These are phyloP conservation scores for Bos taurus DNA, from an alignment of 2,113 vertebrate genomes.

Conservation along the genomic window ARS-UCD2.0 NC_037354.1:42313001-42313500, in stretches of 20 bases:
- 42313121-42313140: not conserved
- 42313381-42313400: not conserved
- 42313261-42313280: too few relatives aligned
- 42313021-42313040: not conserved
- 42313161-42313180: fast-evolving
- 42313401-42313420: not conserved
- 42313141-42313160: fast-evolving
- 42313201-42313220: not conserved
- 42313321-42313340: not conserved
- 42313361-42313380: not conserved
- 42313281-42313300: not conserved
- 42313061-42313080: not conserved
- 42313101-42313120: not conserved
- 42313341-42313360: not conserved
- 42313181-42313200: not conserved
- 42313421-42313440: not conserved
- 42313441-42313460: not conserved
- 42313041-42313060: not conserved
- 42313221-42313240: fast-evolving
- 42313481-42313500: not conserved
- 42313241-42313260: not conserved
- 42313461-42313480: not conserved
- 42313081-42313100: fast-evolving
- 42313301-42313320: not conserved
- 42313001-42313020: not conserved